Evolutionary conservation across 2,113 vertebrate genomes (phyloP), one percentile per base, ranked within the genome.

Genomic region (Indicator maculatus): DNA sequence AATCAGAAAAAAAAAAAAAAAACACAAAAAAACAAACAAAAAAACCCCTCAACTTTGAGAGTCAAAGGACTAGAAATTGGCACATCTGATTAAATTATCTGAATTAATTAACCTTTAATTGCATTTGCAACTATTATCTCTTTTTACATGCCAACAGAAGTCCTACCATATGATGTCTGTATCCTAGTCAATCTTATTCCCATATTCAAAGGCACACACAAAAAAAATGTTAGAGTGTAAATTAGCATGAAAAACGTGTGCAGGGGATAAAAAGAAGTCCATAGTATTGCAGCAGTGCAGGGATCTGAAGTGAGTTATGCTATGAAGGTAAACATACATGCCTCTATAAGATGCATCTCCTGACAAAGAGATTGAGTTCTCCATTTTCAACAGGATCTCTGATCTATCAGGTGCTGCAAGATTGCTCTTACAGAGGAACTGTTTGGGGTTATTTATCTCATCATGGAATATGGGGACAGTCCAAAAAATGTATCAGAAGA

Each of bases 71-170:
- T 90, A 71, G 21, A 91, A 89, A 4, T 9, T 81, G 83, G 70
- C 71, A 41, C 9, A 30, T 84, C 56, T 52, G 33, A 95, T 88
- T 58, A 94, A 86, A 74, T 86, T 65, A 94, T 77, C 52, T 74
- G 79, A 94, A 95, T 96, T 88, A 91, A 94, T 94, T 95, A 96
- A 90, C 79, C 72, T 95, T 95, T 91, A 96, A 91, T 76, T 67
- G 41, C 21, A 88, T 74, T 94, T 93, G 83, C 79, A 80, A 60
- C 61, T 71, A 86, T 83, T 93, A 93, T 77, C 45, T 81, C 64
- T 58, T 71, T 92, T 58, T 86, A 44, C 65, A 83, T 77, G 73
- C 80, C 53, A 88, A 78, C 83, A 95, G 85, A 96, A 96, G 93
- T 75, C 47, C 65, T n/a, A 81, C 90, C 90, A 90, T 95, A 93